Percentiles rank a stretch among this genome's conserved stretches.
phyloP scores from a whole-genome alignment of 2,797 vertebrate genomes.

The Alfaro cultratus region DNA sequence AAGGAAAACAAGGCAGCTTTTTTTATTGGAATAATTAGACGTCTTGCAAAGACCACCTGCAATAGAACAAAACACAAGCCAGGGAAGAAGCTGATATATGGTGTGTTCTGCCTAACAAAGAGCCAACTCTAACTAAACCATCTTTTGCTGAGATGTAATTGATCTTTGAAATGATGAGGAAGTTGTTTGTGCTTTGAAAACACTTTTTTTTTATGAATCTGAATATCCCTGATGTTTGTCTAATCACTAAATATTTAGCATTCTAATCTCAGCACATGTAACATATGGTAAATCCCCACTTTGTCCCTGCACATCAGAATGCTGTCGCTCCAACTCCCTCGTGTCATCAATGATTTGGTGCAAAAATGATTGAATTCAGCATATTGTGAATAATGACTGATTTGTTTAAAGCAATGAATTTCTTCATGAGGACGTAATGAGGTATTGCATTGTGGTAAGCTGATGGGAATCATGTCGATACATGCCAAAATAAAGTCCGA shows the following conservation, averaged over 20 bases:
- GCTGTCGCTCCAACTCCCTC: slow-evolving; percentile 34
- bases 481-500: slow-evolving; percentile 81
- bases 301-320: slow-evolving; percentile 55
- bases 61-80: slow-evolving; percentile 71
- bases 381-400: slow-evolving; percentile 85
- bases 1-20: slow-evolving; percentile 74
- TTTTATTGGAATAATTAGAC: slow-evolving; percentile 83
- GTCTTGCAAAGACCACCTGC: slow-evolving; percentile 80
- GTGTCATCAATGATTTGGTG: slow-evolving; percentile 79
- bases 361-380: slow-evolving; percentile 82
- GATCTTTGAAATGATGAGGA: slow-evolving; percentile 47
- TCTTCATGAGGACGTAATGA: slow-evolving; percentile 85
- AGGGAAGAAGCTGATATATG: slow-evolving; percentile 54
- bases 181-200: slow-evolving; percentile 59
- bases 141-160: slow-evolving; percentile 52
- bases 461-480: slow-evolving; percentile 82
- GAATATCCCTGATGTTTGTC: slow-evolving; percentile 49
- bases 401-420: slow-evolving; percentile 85
- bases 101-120: slow-evolving; percentile 43
- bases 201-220: slow-evolving; percentile 49
- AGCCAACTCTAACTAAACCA: slow-evolving; percentile 42
- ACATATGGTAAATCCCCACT: slow-evolving; percentile 72
- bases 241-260: slow-evolving; percentile 66
- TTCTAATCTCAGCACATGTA: slow-evolving; percentile 70
- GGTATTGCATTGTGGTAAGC: slow-evolving; percentile 85